phyloP scores from a whole-genome alignment of 2,113 vertebrate genomes.

The Rhinolophus ferrumequinum region DNA sequence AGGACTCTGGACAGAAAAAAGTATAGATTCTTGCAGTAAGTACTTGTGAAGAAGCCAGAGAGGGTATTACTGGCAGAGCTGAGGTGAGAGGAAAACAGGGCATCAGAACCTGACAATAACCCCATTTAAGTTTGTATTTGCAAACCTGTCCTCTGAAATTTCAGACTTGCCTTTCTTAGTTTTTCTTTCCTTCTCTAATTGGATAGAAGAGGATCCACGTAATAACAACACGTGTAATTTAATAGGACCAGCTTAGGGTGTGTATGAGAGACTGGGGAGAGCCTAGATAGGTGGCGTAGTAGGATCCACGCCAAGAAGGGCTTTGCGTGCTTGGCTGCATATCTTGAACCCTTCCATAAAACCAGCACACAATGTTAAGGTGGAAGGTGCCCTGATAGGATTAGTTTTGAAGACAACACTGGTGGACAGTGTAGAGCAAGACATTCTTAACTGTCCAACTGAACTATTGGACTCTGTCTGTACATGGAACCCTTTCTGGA shows the following conservation, averaged over 20 bases:
- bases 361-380: not conserved
- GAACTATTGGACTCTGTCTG: not conserved
- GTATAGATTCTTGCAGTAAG: conserved; percentile 54
- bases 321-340: not conserved
- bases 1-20: conserved; percentile 44
- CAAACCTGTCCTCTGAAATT: conserved; percentile 63
- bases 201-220: not conserved
- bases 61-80: not conserved
- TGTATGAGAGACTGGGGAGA: not conserved
- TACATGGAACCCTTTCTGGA: not conserved
- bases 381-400: not conserved
- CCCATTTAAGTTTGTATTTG: conserved; percentile 35
- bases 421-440: not conserved
- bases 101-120: conserved; percentile 31
- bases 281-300: no score
- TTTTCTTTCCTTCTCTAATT: not conserved
- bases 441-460: not conserved
- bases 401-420: not conserved
- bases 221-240: not conserved
- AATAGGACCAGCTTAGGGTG: not conserved
- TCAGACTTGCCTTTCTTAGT: not conserved
- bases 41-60: conserved; percentile 53
- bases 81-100: conserved; percentile 12
- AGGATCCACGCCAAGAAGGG: not conserved
- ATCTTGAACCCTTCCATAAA: not conserved